These are phyloP conservation scores for Lepidurus couesii DNA, from an alignment of 1,140 invertebrate species.

Conservation along the genomic window DNA sequence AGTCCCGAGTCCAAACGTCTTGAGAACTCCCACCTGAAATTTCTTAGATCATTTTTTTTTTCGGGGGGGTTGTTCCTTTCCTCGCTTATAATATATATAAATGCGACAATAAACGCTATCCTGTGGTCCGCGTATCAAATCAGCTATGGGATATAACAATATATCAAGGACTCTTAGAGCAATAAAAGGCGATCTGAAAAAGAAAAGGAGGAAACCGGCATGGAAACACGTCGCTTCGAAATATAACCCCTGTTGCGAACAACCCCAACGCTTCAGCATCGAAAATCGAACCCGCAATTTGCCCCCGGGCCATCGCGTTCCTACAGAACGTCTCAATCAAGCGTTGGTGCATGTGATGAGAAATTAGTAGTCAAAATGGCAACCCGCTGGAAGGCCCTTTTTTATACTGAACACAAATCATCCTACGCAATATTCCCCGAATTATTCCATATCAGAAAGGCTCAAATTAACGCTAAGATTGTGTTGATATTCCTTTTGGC, in stretches of 20 bases:
- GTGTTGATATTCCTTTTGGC: neutral
- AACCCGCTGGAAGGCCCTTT: neutral
- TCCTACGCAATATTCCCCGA: neutral
- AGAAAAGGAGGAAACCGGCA: neutral
- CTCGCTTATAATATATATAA: neutral
- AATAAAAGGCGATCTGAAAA: neutral
- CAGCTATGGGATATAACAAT: constrained; percentile 7
- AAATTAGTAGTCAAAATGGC: no score
- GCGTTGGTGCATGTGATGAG: neutral
- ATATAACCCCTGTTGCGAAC: neutral
- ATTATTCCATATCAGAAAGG: neutral
- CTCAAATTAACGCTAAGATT: neutral
- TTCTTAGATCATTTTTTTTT: no score
- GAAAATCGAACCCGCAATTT: neutral
- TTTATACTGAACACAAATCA: constrained; percentile 1
- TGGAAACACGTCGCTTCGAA: neutral
- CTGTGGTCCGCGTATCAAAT: constrained; percentile 6
- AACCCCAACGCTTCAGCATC: constrained; percentile 1
- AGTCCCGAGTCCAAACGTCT: no score
- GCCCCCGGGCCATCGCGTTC: neutral
- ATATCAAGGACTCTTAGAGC: neutral
- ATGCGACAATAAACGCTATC: neutral
- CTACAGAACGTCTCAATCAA: constrained; percentile 11
- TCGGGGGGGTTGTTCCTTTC: neutral
- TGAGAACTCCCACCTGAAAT: no score